A percentile compares a stretch with the other conserved stretches of the same genome.
Conservation (phyloP, 1,140 invertebrate species). For the Calephelis virginiensis region DNA sequence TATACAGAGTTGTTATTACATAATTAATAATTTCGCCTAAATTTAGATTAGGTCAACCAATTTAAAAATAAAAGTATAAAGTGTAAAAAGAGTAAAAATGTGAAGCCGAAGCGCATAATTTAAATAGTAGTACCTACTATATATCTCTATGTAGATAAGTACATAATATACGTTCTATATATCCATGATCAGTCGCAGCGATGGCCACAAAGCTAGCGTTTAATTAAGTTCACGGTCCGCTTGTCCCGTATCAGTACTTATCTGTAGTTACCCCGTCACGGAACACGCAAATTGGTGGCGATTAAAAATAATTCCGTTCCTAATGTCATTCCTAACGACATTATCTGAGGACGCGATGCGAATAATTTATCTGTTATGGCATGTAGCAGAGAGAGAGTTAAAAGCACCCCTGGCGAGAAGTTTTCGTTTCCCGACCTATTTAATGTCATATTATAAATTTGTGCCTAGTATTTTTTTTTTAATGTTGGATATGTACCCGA, state of each 20-base stretch:
- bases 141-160: background rate
- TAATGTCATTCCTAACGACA: constrained; percentile 62
- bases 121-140: background rate
- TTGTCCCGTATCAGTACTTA: constrained; percentile 48
- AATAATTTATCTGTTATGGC: constrained; percentile 50
- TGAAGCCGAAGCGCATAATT: too few species aligned
- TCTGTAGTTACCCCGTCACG: constrained; percentile 39
- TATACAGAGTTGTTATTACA: too few species aligned
- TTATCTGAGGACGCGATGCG: constrained; percentile 55
- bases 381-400: background rate
- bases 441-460: too few species aligned
- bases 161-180: background rate
- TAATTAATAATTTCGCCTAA: too few species aligned
- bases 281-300: constrained; percentile 60
- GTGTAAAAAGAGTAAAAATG: too few species aligned
- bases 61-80: too few species aligned
- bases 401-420: too few species aligned
- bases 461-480: too few species aligned
- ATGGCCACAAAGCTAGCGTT: constrained; percentile 40
- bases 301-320: constrained; percentile 76
- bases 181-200: constrained; percentile 23
- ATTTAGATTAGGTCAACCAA: too few species aligned
- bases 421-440: too few species aligned
- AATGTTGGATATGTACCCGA: too few species aligned
- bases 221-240: constrained; percentile 67